These are phyloP conservation scores for Acanthis flammea DNA, from an alignment of 2,797 vertebrate genomes.

Conservation along the genomic window DNA sequence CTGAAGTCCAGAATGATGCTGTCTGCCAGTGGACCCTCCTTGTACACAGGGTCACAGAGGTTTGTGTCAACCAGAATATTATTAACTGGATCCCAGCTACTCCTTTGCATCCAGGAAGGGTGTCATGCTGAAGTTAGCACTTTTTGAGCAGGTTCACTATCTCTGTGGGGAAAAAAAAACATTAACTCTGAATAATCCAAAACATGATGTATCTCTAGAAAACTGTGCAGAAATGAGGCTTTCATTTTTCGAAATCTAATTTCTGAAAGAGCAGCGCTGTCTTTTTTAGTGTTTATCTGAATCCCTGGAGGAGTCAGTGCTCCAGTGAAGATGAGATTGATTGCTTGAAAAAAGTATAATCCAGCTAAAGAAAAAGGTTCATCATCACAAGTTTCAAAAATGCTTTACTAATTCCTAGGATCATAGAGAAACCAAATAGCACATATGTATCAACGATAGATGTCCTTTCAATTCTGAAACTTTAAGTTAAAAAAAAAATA, in stretches of 20 bases:
- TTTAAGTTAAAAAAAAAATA: neutral
- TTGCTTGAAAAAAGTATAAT: constrained; percentile 5
- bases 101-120: neutral
- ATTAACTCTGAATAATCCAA: neutral
- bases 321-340: neutral
- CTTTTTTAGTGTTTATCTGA: constrained; percentile 21
- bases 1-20: neutral
- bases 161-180: neutral
- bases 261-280: neutral
- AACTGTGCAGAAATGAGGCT: neutral
- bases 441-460: neutral
- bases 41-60: neutral
- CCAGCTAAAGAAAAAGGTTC: neutral
- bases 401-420: neutral
- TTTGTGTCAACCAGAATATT: neutral
- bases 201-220: neutral
- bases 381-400: neutral
- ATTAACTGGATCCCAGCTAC: neutral
- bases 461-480: neutral
- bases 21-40: neutral
- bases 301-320: neutral
- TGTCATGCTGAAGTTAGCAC: neutral
- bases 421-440: neutral
- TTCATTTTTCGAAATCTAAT: constrained; percentile 46
- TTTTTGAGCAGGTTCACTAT: neutral